Base-by-base conservation (phyloP, 92 coral and sea anemone species). In the Zoanthus gigantus region DNA sequence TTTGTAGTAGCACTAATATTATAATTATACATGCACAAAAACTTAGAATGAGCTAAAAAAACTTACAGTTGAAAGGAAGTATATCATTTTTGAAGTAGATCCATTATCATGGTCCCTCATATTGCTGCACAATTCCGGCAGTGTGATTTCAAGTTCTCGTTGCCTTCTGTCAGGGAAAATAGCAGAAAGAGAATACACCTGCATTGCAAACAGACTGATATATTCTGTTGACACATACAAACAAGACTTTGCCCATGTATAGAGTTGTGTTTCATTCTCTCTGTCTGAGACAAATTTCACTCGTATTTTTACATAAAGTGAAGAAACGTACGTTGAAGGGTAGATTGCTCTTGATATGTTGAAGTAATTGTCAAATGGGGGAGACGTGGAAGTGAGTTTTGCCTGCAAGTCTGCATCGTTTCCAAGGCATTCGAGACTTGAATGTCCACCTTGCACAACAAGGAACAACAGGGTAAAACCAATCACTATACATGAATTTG, bases 51-150 rank as follows among this genome's bases (percentile, higher is more conserved):
- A 37, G 42, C 3, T 37, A 37, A 37, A 37, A 17, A 2, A 29
- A 46, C 85, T 81, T 71, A 81, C 85, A 61, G 85, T 81, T 48
- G 85, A 81, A 0, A 81, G 85, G 42, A 81, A 81, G 58, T 81
- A 81, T n/a, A 81, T 1, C 75, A 81, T 81, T 53, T 81, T 81
- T 46, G 85, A 81, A 45, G 65, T 74, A 37, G 85, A 81, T 0
- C 82, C 82, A 77, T 77, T 77, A 30, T 77, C n/a, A 14, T 81
- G 18, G 46, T 81, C 74, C 63, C n/a, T 81, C 29, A 81, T 47
- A 66, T 65, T 81, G 45, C 63, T 65, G 32, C 85, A 81, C 23
- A 81, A 32, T 18, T 81, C 47, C 8, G 85, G 85, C 74, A 81
- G 16, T 6, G 85, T 81, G 23, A 81, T 81, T 14, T 46, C 31